Percentiles rank a stretch among this genome's conserved stretches.
These are phyloP conservation scores for Onychostruthus taczanowskii DNA, from an alignment of 2,113 vertebrate species.

Conservation along the genomic window DNA sequence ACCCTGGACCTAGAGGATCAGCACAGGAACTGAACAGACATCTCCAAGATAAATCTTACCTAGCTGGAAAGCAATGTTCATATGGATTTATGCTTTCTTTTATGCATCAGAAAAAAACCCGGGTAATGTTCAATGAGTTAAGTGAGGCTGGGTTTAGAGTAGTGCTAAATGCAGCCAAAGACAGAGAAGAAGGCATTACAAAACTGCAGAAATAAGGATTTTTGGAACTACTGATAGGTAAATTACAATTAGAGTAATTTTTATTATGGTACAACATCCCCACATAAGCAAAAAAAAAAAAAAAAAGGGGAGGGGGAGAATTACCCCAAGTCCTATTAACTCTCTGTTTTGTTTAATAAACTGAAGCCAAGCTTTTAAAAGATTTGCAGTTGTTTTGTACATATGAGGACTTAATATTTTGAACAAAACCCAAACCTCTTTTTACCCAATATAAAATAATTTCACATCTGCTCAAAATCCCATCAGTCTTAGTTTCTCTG, in stretches of 20 bases:
- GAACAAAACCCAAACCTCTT: not conserved
- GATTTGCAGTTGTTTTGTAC: not conserved
- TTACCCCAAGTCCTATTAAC: not conserved
- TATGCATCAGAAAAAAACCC: not conserved
- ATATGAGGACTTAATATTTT: not conserved
- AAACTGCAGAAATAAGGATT: not conserved
- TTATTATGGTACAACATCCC: not conserved
- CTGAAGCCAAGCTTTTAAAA: not conserved
- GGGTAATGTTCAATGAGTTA: not conserved
- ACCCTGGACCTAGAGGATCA: not conserved
- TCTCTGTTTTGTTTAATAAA: not conserved
- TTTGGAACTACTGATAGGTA: not conserved
- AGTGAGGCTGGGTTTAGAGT: not conserved
- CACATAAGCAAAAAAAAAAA: not conserved
- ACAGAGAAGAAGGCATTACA: not conserved
- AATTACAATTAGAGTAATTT: not conserved
- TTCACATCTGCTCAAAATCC: not conserved
- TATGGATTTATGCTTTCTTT: not conserved
- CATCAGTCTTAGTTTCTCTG: not conserved
- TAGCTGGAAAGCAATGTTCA: not conserved
- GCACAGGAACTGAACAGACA: not conserved
- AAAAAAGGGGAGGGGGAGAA: not conserved
- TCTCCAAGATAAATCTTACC: not conserved
- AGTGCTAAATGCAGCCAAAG: not conserved
- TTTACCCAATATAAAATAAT: not conserved